These are phyloP conservation scores for Tachina grossa DNA, from an alignment of 2,888 invertebrate species.

Conservation along the genomic window DNA sequence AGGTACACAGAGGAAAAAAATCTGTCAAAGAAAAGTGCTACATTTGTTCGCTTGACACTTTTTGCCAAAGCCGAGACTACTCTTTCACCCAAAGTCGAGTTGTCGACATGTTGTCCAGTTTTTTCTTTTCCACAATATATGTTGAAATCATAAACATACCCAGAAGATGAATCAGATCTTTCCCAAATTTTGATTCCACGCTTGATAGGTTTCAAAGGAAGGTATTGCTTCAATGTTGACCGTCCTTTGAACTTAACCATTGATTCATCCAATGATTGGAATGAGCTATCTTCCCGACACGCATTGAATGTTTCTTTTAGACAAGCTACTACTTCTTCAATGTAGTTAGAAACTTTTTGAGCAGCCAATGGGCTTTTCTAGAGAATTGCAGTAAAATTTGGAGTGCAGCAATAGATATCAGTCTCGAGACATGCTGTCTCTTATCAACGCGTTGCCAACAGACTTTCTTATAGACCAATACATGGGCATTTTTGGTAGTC, in stretches of 20 bases:
- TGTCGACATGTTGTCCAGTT: neutral
- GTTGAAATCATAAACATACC: conserved; percentile 51
- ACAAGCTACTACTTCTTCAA: conserved; percentile 8
- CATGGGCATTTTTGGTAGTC: conserved; percentile 39
- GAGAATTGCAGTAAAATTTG: conserved; percentile 23
- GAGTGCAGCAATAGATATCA: conserved; percentile 2
- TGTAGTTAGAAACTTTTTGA: conserved; percentile 15
- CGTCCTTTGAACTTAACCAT: conserved; percentile 46
- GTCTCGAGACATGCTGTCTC: conserved; percentile 8
- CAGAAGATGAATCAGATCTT: neutral
- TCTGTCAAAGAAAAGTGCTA: conserved; percentile 33
- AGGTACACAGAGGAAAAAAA: conserved; percentile 31
- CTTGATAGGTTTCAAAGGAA: conserved; percentile 34
- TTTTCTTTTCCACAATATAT: conserved; percentile 61
- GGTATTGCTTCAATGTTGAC: conserved; percentile 38
- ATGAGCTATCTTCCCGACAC: conserved; percentile 6
- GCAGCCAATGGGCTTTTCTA: conserved; percentile 14
- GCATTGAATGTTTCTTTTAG: neutral
- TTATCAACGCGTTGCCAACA: conserved; percentile 26
- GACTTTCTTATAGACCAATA: conserved; percentile 8
- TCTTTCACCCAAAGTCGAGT: conserved; percentile 12
- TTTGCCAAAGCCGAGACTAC: conserved; percentile 50
- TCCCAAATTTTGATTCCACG: conserved; percentile 18
- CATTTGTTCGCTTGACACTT: conserved; percentile 22
- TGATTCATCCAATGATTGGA: conserved; percentile 40